Evolutionary conservation across 2,797 vertebrate genomes (phyloP).

Genomic region (Bucorvus abyssinicus): DNA sequence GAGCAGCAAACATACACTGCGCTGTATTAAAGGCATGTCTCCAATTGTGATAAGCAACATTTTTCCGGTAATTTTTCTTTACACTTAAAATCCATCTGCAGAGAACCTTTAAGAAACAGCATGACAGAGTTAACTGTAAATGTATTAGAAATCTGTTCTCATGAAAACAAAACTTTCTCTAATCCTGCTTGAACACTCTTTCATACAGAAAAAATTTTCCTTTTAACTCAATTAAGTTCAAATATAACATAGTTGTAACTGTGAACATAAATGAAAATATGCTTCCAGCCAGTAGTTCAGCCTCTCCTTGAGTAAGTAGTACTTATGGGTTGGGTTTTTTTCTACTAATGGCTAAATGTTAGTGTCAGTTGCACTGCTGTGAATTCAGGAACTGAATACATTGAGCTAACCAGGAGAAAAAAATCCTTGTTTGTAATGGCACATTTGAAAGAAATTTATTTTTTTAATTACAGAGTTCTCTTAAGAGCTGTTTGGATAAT

Average conservation of each 20-base stretch:
- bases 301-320: neutral
- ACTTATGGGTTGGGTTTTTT: neutral
- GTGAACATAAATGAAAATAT: neutral
- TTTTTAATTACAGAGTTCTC: neutral
- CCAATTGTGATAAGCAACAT: constrained; percentile 97
- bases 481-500: neutral
- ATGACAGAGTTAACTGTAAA: neutral
- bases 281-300: neutral
- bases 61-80: constrained; percentile 97
- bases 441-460: neutral
- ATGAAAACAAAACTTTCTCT: neutral
- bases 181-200: neutral
- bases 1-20: constrained; percentile 95
- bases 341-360: neutral
- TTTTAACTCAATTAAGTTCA: neutral
- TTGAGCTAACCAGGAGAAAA: neutral
- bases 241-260: neutral
- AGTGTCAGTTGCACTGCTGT: neutral
- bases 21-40: constrained; percentile 96
- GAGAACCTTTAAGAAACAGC: constrained; percentile 79
- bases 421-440: neutral
- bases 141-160: neutral
- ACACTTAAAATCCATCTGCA: constrained; percentile 96
- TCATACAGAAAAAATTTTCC: neutral
- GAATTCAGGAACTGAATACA: neutral